Conservation (phyloP, 2,888 invertebrate species). For the Meloe dianella region DNA sequence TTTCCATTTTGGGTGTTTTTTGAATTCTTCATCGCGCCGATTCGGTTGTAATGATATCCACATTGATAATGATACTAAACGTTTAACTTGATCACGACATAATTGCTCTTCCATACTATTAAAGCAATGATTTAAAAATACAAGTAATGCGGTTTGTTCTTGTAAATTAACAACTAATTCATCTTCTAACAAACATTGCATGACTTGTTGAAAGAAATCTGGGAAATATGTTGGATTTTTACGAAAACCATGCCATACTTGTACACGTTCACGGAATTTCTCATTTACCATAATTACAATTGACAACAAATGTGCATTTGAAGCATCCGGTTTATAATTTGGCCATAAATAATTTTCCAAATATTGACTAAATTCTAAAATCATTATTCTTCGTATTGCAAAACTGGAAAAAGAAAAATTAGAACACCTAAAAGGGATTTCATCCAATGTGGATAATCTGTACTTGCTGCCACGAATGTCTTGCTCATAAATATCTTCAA, state of each 20-base stretch:
- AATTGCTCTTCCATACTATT: constrained; percentile 96
- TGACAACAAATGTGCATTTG: constrained; percentile 91
- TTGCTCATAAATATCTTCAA: constrained; percentile 86
- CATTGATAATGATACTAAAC: constrained; percentile 90
- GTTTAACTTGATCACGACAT: constrained; percentile 87
- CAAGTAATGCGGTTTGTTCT: constrained; percentile 87
- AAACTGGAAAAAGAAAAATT: constrained; percentile 59
- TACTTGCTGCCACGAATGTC: constrained; percentile 86
- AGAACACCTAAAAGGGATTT: not conserved
- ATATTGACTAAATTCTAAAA: constrained; percentile 97
- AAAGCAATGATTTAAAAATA: constrained; percentile 95
- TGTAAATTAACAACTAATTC: constrained; percentile 62
- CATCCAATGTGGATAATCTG: constrained; percentile 56
- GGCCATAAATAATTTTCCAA: constrained; percentile 97
- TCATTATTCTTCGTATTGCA: constrained; percentile 88
- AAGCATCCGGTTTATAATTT: constrained; percentile 81
- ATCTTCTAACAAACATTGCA: constrained; percentile 75
- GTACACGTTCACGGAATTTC: constrained; percentile 95
- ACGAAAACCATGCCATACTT: constrained; percentile 92
- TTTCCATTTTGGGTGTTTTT: constrained; percentile 84
- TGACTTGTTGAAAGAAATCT: constrained; percentile 81
- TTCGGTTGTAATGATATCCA: constrained; percentile 89
- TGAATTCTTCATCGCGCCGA: constrained; percentile 85
- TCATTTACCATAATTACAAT: constrained; percentile 99
- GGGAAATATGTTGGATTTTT: constrained; percentile 78